Conservation (phyloP, 1,140 invertebrate species). For the Macrobrachium rosenbergii region DNA sequence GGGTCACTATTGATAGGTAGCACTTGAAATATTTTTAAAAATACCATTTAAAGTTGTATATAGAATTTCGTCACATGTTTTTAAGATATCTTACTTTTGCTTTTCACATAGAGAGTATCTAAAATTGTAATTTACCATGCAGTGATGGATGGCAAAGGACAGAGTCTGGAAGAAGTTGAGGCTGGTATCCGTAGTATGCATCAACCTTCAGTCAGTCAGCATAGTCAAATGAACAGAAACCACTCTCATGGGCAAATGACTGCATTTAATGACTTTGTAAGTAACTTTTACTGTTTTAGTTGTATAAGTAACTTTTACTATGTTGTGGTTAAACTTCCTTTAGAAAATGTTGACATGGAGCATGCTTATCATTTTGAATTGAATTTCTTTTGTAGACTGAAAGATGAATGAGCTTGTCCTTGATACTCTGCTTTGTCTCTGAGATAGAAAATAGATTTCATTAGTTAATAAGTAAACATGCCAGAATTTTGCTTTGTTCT, state of each 20-base stretch:
- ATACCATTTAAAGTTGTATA: too few species aligned
- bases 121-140: not conserved
- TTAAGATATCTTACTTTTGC: not conserved
- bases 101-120: not conserved
- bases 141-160: conserved; percentile 59
- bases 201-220: conserved; percentile 22
- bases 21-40: too few species aligned
- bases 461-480: too few species aligned
- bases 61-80: too few species aligned
- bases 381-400: not conserved
- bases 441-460: not conserved
- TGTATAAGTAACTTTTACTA: not conserved
- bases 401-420: too few species aligned
- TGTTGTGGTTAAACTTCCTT: not conserved
- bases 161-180: conserved; percentile 55
- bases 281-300: not conserved
- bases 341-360: conserved; percentile 1
- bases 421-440: too few species aligned
- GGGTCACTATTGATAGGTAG: too few species aligned
- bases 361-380: conserved; percentile 5
- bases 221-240: conserved; percentile 30
- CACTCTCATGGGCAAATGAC: conserved; percentile 40
- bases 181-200: conserved; percentile 52
- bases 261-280: conserved; percentile 56
- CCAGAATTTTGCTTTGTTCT: too few species aligned